Conservation (phyloP, 2,113 vertebrate species). For the Sminthopsis crassicaudata region DNA sequence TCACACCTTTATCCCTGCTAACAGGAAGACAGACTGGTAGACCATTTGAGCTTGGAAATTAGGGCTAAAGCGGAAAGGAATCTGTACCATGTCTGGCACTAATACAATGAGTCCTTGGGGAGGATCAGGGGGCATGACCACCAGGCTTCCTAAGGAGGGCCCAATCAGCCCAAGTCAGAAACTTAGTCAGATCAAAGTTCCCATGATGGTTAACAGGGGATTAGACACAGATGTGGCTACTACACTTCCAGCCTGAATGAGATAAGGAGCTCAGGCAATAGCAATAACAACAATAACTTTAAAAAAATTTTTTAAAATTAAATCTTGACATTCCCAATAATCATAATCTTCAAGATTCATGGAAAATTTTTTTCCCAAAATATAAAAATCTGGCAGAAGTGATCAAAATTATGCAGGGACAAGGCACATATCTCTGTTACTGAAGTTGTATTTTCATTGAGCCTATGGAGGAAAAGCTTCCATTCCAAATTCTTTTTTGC, state of each 20-base stretch:
- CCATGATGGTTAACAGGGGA: neutral
- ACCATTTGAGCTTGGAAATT: neutral
- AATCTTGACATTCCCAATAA: neutral
- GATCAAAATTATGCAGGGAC: neutral
- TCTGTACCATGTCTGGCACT: neutral
- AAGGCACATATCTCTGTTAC: neutral
- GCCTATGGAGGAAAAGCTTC: neutral
- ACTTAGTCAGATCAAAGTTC: neutral
- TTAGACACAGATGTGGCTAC: neutral
- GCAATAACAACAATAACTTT: neutral
- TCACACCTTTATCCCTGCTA: neutral
- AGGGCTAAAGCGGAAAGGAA: neutral
- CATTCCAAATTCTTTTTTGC: neutral
- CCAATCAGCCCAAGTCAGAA: neutral
- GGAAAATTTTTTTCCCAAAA: neutral
- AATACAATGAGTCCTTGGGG: neutral
- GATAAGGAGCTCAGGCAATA: neutral
- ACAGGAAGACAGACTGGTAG: neutral
- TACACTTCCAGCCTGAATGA: neutral
- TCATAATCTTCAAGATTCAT: neutral
- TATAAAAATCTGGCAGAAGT: neutral
- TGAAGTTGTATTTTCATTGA: neutral
- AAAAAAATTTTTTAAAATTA: neutral
- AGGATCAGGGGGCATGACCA: neutral
- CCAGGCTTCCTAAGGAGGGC: neutral